phyloP scores from a whole-genome alignment of 2,113 vertebrate genomes.

The Spermophilus dauricus region DNA sequence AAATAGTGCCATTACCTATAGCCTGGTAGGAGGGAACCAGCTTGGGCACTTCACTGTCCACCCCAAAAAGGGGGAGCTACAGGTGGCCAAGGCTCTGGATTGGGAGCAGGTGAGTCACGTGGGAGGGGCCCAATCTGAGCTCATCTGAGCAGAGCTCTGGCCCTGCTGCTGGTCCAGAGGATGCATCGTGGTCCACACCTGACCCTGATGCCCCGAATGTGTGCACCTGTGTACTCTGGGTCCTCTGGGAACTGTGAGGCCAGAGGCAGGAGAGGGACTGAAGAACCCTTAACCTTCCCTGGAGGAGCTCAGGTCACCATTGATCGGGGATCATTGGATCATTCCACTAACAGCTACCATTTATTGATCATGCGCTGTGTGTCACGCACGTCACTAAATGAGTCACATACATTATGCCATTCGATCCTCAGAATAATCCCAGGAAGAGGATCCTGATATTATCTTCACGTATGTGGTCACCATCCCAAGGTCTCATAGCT shows the following conservation, averaged over 20 bases:
- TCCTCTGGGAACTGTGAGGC: background rate
- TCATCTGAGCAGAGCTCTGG: background rate
- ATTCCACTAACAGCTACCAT: background rate
- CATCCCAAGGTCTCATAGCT: background rate
- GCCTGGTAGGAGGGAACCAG: slow-evolving; percentile 93
- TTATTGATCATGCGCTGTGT: background rate
- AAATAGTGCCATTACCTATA: slow-evolving; percentile 94
- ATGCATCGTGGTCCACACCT: background rate
- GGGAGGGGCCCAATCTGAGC: background rate
- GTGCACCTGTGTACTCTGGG: background rate
- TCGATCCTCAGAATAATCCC: background rate
- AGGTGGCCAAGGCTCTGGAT: slow-evolving; percentile 92
- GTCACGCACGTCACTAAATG: background rate
- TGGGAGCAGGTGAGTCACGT: slow-evolving; percentile 94
- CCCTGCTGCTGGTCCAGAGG: background rate
- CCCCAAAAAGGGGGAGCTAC: slow-evolving; percentile 92
- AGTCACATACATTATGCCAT: background rate
- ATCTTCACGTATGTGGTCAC: background rate
- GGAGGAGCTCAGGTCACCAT: background rate
- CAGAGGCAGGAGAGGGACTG: background rate
- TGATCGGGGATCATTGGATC: background rate
- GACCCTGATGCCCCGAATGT: background rate
- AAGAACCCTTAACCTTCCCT: background rate
- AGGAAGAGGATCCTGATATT: background rate
- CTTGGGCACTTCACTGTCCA: slow-evolving; percentile 94